A percentile compares a stretch with the other conserved stretches of the same genome.
Conservation (phyloP, 2,113 vertebrate genomes). For the Deroptyus accipitrinus region DNA sequence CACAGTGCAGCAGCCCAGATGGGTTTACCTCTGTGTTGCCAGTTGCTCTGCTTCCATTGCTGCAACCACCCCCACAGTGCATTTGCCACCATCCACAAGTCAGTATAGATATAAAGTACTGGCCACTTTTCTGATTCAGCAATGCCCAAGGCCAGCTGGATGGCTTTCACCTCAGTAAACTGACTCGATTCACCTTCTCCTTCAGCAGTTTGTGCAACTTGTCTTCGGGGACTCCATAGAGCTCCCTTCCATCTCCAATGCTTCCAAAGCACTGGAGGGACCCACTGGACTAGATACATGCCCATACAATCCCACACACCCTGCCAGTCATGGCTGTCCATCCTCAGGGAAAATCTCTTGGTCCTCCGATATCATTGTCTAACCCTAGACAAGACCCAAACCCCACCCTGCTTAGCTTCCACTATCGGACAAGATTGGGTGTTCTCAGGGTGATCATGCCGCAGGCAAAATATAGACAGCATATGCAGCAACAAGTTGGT, state of each 20-base stretch:
- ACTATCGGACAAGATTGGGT: background rate
- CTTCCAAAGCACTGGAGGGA: background rate
- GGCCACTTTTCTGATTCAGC: no score
- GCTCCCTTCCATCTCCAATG: background rate
- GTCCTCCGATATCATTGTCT: background rate
- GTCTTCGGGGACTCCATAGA: background rate
- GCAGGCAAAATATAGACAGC: background rate
- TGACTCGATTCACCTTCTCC: background rate
- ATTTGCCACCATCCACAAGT: no score
- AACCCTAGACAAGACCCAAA: background rate
- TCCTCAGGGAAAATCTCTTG: background rate
- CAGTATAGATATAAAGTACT: no score
- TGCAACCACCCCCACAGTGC: no score
- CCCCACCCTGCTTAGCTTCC: background rate
- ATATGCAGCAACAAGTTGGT: background rate
- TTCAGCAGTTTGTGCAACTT: background rate
- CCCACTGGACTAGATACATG: background rate
- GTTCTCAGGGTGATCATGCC: background rate
- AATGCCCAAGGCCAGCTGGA: no score
- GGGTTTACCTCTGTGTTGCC: no score
- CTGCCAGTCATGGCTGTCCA: background rate
- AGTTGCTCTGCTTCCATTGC: no score
- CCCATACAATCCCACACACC: no score
- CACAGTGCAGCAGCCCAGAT: no score
- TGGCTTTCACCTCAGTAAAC: background rate